A percentile compares a stretch with the other conserved stretches of the same genome.
Conservation (phyloP, 2,888 invertebrate species). For the Candidula unifasciata region DNA sequence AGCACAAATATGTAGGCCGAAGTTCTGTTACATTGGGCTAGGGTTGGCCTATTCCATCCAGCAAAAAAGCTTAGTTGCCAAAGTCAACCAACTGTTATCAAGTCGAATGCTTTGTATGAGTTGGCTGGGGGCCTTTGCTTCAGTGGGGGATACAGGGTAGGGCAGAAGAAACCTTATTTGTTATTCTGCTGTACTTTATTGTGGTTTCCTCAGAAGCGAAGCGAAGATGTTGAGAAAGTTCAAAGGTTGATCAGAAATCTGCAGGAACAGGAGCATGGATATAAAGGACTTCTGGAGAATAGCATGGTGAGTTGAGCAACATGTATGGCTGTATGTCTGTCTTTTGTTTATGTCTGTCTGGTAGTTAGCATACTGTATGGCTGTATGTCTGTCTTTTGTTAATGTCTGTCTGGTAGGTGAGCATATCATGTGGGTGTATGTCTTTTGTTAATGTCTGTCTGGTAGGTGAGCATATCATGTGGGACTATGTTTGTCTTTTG, state of each 20-base stretch:
- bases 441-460: no score
- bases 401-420: no score
- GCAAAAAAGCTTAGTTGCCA: neutral
- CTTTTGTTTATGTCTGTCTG: no score
- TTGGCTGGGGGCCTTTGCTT: no score
- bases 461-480: neutral
- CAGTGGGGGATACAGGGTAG: no score
- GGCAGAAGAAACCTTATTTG: neutral
- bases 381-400: neutral
- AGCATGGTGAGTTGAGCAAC: conserved; percentile 60
- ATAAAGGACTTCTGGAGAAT: conserved; percentile 69
- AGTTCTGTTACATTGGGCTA: no score
- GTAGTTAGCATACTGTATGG: neutral
- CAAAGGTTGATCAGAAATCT: conserved; percentile 71
- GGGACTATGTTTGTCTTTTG: neutral
- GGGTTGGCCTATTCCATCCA: no score
- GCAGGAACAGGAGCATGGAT: conserved; percentile 74
- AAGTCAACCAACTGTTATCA: neutral
- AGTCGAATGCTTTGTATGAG: no score
- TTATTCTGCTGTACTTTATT: neutral
- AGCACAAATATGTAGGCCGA: no score
- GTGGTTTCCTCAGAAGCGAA: conserved; percentile 49
- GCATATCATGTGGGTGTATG: no score
- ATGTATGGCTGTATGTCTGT: neutral
- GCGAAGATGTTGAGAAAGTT: conserved; percentile 72